phyloP scores from a whole-genome alignment of 2,113 vertebrate genomes.

The Etheostoma spectabile region DNA sequence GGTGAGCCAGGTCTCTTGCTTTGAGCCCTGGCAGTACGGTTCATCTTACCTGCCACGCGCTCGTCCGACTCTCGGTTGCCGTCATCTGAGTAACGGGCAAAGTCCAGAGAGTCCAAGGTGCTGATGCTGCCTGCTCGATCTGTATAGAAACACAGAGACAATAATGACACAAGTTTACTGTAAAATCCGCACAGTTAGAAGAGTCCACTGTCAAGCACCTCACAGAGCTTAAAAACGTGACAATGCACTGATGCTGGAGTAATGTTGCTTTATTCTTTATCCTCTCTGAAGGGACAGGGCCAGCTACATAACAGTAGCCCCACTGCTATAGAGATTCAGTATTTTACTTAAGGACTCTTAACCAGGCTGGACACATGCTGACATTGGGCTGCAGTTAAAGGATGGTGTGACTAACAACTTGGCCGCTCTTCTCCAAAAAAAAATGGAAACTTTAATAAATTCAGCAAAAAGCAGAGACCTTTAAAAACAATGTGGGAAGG shows the following conservation, averaged over 20 bases:
- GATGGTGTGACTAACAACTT: slow-evolving; percentile 5
- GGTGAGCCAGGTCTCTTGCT: not conserved
- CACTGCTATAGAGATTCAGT: not conserved
- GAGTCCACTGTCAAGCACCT: not conserved
- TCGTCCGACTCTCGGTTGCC: slow-evolving; percentile 97
- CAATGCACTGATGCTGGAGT: not conserved
- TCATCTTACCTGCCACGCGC: slow-evolving; percentile 92
- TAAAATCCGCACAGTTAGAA: not conserved
- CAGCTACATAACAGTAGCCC: not conserved
- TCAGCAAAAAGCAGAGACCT: slow-evolving; percentile 26
- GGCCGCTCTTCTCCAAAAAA: not conserved
- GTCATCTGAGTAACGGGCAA: slow-evolving; percentile 98
- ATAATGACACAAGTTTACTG: slow-evolving; percentile 10
- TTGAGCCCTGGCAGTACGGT: not conserved
- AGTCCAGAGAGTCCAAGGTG: slow-evolving; percentile 98
- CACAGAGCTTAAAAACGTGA: not conserved
- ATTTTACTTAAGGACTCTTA: not conserved
- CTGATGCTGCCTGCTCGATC: slow-evolving; percentile 98
- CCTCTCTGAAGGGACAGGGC: not conserved
- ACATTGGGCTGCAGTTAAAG: not conserved
- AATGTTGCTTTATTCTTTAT: not conserved
- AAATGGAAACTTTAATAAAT: slow-evolving; percentile 33
- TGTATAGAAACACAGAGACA: slow-evolving; percentile 69
- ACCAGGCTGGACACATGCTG: not conserved
- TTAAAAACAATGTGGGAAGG: slow-evolving; percentile 10